A percentile compares a stretch with the other conserved stretches of the same genome.
These are phyloP conservation scores for Pelecanoides urinatrix DNA, from an alignment of 2,113 vertebrate species.

Conservation along the genomic window DNA sequence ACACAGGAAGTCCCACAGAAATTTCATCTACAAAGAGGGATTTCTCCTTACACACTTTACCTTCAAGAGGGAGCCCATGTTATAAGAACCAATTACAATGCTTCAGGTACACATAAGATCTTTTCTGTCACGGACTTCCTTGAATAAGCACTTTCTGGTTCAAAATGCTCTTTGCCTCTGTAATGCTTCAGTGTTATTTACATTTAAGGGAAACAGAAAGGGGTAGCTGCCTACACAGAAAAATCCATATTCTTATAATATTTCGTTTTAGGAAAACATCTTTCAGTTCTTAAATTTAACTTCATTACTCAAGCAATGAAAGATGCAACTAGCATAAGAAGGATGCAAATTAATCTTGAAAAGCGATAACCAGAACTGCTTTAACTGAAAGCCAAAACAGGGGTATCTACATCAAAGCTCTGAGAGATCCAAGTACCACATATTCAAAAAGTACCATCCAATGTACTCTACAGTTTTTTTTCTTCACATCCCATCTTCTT, in stretches of 20 bases:
- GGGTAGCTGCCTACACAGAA: neutral
- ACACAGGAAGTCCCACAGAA: neutral
- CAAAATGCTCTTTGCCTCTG: neutral
- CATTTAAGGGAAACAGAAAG: neutral
- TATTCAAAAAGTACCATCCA: neutral
- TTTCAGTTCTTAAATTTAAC: neutral
- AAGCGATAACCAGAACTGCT: neutral
- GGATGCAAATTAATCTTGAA: neutral
- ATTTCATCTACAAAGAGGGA: neutral
- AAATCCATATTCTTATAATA: accelerated
- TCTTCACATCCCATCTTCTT: neutral
- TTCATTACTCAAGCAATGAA: neutral
- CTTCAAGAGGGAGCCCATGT: neutral
- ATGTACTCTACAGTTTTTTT: neutral
- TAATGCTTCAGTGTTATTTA: neutral
- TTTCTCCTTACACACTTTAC: neutral
- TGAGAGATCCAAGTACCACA: neutral
- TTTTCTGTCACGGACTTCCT: neutral
- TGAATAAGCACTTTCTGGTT: neutral
- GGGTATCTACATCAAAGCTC: neutral
- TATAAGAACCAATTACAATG: neutral
- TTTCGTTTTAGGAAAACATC: neutral
- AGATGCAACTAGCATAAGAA: neutral
- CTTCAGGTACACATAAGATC: neutral
- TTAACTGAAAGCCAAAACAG: neutral